These are phyloP conservation scores for Gasterosteus aculeatus DNA, from an alignment of 2,113 vertebrate species.

Conservation along the genomic window DNA sequence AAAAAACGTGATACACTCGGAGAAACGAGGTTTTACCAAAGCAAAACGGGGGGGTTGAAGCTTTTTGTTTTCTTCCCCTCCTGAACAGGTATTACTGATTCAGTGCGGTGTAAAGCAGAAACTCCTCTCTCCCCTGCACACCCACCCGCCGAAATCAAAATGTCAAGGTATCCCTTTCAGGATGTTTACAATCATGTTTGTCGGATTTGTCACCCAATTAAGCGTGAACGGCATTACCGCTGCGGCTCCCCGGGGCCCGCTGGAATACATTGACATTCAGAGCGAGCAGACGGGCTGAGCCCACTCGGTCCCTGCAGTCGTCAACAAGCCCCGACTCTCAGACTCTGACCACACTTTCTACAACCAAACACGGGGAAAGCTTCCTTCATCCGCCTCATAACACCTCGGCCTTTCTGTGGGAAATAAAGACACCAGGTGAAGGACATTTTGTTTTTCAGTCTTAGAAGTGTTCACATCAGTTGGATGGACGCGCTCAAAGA, in stretches of 20 bases:
- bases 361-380: background rate
- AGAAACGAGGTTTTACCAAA: background rate
- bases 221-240: slow-evolving; percentile 51
- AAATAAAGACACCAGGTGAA: slow-evolving; percentile 7
- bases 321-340: slow-evolving; percentile 33
- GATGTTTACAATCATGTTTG: slow-evolving; percentile 73
- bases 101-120: slow-evolving; percentile 18
- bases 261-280: slow-evolving; percentile 71
- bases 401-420: background rate
- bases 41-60: background rate
- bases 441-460: background rate
- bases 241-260: slow-evolving; percentile 40
- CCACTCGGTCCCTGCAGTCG: slow-evolving; percentile 47
- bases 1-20: background rate
- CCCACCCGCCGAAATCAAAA: slow-evolving; percentile 55
- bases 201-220: slow-evolving; percentile 71
- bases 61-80: background rate
- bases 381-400: slow-evolving; percentile 6
- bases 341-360: slow-evolving; percentile 24
- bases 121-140: background rate
- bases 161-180: slow-evolving; percentile 68
- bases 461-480: background rate
- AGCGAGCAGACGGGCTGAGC: slow-evolving; percentile 54
- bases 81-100: slow-evolving; percentile 23
- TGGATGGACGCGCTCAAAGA: background rate